A percentile compares a stretch with the other conserved stretches of the same genome.
phyloP scores from a whole-genome alignment of 1,140 invertebrate species.

The Probaryconus sp. region DNA sequence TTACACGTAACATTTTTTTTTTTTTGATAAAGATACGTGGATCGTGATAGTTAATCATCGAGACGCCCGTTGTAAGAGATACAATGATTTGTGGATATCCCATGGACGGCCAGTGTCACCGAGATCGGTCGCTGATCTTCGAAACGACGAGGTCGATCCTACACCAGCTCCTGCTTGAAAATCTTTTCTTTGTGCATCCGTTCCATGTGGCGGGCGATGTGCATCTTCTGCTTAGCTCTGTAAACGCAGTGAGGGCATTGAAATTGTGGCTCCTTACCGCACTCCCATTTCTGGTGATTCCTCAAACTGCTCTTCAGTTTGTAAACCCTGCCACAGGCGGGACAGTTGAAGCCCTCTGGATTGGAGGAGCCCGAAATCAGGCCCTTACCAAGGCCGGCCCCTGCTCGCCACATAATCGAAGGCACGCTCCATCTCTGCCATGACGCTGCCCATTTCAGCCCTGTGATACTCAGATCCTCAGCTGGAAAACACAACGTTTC shows the following conservation, averaged over 20 bases:
- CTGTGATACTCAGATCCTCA: conserved; percentile 84
- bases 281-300: conserved; percentile 93
- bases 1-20: too few species aligned
- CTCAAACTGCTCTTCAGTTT: conserved; percentile 90
- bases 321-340: conserved; percentile 88
- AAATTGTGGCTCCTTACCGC: conserved; percentile 90
- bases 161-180: conserved; percentile 77
- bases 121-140: conserved; percentile 13
- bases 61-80: too few species aligned
- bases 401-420: conserved; percentile 77
- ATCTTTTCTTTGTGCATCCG: conserved; percentile 89
- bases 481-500: conserved; percentile 76
- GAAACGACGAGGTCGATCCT: conserved; percentile 32
- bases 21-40: too few species aligned
- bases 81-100: too few species aligned
- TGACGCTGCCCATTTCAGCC: conserved; percentile 81
- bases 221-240: conserved; percentile 90
- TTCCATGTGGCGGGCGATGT: conserved; percentile 91
- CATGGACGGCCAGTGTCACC: conserved; percentile 13
- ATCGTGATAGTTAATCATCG: too few species aligned
- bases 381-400: conserved; percentile 71
- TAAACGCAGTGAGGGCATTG: conserved; percentile 90
- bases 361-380: conserved; percentile 70
- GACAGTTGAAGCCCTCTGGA: conserved; percentile 83
- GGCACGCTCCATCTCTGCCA: conserved; percentile 77